Evolutionary conservation across 2,888 invertebrate genomes (phyloP).

Genomic region (Spilarctia lutea): DNA sequence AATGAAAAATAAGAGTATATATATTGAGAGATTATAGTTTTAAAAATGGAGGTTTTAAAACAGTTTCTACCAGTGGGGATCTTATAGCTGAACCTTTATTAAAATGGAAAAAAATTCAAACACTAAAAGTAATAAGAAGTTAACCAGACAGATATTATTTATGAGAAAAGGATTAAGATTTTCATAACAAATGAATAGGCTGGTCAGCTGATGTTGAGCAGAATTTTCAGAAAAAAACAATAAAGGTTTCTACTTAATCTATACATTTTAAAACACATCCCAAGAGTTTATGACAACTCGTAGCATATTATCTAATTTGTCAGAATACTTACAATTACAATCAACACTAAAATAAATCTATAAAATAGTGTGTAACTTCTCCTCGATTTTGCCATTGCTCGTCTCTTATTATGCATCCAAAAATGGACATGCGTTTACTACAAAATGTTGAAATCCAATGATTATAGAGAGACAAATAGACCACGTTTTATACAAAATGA

Average conservation of each 20-base stretch:
- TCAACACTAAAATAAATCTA: background rate
- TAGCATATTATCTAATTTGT: background rate
- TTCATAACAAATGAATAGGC: too few relatives aligned
- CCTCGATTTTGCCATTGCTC: background rate
- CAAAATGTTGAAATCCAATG: background rate
- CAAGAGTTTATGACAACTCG: too few relatives aligned
- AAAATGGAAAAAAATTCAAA: background rate
- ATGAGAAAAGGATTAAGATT: too few relatives aligned
- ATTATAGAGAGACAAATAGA: background rate
- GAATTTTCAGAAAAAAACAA: too few relatives aligned
- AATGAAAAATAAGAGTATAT: background rate
- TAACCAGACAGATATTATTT: too few relatives aligned
- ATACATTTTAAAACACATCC: background rate
- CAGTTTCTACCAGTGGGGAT: background rate
- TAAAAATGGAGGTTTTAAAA: background rate
- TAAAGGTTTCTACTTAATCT: background rate
- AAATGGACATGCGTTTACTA: background rate
- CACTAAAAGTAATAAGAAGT: too few relatives aligned
- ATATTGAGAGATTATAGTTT: too few relatives aligned
- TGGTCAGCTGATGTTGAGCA: too few relatives aligned
- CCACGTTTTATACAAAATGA: background rate
- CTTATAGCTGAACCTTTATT: background rate
- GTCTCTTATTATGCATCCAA: background rate
- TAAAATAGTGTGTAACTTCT: background rate
- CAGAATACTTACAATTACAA: constrained; percentile 3